phyloP scores from a whole-genome alignment of 2,113 vertebrate species.

The Planiliza haematocheilus region DNA sequence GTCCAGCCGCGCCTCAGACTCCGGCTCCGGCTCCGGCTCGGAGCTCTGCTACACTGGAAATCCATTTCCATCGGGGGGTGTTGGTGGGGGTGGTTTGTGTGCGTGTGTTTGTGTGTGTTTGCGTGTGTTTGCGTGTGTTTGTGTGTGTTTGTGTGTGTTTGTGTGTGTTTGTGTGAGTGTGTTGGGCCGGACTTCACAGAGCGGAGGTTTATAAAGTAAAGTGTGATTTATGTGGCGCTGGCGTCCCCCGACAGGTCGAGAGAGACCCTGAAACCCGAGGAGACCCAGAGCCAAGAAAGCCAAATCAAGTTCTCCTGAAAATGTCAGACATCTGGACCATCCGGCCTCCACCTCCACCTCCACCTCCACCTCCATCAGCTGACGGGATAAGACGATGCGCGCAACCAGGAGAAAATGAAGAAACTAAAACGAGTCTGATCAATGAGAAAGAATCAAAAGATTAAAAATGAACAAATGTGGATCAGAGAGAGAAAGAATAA shows the following conservation, averaged over 20 bases:
- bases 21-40: too few species aligned
- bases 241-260: slow-evolving; percentile 80
- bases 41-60: slow-evolving; percentile 14
- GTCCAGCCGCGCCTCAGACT: slow-evolving; percentile 17
- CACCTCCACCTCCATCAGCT: slow-evolving; percentile 58
- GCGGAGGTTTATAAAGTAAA: slow-evolving; percentile 77
- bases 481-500: too few species aligned
- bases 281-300: slow-evolving; percentile 18
- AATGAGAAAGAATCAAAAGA: too few species aligned
- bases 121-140: slow-evolving; percentile 18
- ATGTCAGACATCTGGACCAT: slow-evolving; percentile 69
- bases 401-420: too few species aligned
- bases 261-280: slow-evolving; percentile 86
- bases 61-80: slow-evolving; percentile 3
- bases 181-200: slow-evolving; percentile 56
- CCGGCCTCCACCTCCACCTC: not conserved
- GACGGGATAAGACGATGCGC: too few species aligned
- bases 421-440: too few species aligned
- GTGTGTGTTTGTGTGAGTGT: slow-evolving; percentile 15
- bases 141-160: slow-evolving; percentile 8
- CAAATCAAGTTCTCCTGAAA: slow-evolving; percentile 78
- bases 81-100: not conserved
- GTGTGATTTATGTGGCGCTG: slow-evolving; percentile 87
- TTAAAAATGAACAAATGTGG: too few species aligned
- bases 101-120: slow-evolving; percentile 7